Conservation (phyloP, 1,140 invertebrate species). For the Zaprionus vittiger region DNA sequence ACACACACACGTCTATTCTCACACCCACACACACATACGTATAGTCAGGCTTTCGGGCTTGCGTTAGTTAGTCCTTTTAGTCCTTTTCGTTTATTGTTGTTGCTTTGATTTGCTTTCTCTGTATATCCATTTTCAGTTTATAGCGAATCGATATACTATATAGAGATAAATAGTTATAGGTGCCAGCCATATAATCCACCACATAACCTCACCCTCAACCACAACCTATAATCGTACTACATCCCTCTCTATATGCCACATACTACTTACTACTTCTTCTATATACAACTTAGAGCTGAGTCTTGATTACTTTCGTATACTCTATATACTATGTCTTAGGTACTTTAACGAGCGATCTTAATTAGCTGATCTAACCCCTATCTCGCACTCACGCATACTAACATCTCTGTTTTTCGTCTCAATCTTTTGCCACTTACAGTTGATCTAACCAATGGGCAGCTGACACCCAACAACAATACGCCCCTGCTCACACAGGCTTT, state of each 20-base stretch:
- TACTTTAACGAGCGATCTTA: constrained; percentile 61
- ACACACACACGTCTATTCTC: neutral
- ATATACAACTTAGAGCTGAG: constrained; percentile 51
- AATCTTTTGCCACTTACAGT: constrained; percentile 87
- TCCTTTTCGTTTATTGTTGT: constrained; percentile 22
- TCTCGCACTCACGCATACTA: constrained; percentile 36
- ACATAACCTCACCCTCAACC: constrained; percentile 28
- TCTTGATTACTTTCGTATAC: constrained; percentile 69
- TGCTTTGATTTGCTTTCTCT: constrained; percentile 34
- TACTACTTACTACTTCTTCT: constrained; percentile 3
- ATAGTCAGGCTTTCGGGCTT: constrained; percentile 46
- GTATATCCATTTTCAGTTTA: constrained; percentile 39
- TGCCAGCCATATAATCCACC: constrained; percentile 22
- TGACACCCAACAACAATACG: constrained; percentile 97
- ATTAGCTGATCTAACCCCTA: constrained; percentile 42
- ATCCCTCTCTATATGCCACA: constrained; percentile 30
- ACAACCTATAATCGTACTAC: constrained; percentile 25
- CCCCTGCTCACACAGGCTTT: constrained; percentile 96
- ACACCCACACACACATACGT: neutral
- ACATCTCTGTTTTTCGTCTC: constrained; percentile 38
- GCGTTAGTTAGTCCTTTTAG: neutral
- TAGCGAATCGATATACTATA: neutral
- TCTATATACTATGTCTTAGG: constrained; percentile 57
- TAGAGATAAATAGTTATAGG: neutral
- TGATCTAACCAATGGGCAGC: constrained; percentile 96